Evolutionary conservation across 2,888 invertebrate species (phyloP).

Genomic region (Xestoiulus laeticollis): DNA sequence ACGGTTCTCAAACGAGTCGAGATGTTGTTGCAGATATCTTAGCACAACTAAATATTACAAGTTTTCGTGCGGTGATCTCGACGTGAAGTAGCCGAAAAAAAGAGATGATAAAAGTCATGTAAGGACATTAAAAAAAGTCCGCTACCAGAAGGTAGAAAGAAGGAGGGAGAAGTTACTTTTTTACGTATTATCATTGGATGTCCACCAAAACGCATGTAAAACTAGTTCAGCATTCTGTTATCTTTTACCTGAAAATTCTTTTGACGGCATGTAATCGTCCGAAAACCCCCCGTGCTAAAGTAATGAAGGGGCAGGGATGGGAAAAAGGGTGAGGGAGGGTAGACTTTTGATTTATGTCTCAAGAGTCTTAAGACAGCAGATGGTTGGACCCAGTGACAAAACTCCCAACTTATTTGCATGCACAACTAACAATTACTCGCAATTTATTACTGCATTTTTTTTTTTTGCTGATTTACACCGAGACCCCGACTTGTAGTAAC

Average conservation of each 20-base stretch:
- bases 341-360: background rate
- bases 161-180: background rate
- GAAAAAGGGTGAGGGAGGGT: background rate
- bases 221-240: constrained; percentile 30
- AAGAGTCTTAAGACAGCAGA: constrained; percentile 1
- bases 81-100: background rate
- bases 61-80: background rate
- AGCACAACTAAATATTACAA: background rate
- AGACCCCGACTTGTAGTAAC: background rate
- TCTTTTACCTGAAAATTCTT: background rate
- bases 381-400: constrained; percentile 25
- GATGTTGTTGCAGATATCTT: constrained; percentile 21
- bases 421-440: background rate
- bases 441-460: background rate
- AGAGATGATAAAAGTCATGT: background rate
- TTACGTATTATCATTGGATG: background rate
- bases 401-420: constrained; percentile 6
- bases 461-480: background rate
- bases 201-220: constrained; percentile 2
- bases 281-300: background rate
- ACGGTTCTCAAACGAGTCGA: background rate
- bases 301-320: background rate
- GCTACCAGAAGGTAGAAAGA: no score
- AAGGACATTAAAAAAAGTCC: constrained; percentile 12
- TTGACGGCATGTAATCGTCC: constrained; percentile 1